Evolutionary conservation across 1,140 invertebrate species (phyloP), one percentile per base, ranked within the genome.

Genomic region (Rhagoletis zephyria): DNA sequence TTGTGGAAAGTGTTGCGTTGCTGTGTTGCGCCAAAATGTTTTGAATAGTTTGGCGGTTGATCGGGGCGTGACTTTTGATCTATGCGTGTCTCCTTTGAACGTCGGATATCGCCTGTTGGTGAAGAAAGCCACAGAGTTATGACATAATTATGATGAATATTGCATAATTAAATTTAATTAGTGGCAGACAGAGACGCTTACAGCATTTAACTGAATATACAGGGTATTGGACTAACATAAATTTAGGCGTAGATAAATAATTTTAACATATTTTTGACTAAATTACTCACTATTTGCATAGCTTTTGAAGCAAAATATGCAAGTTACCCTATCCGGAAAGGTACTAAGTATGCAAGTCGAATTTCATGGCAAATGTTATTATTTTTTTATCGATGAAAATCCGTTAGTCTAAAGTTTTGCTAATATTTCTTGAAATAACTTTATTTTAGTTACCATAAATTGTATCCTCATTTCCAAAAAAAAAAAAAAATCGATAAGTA

Each of bases 61-160:
- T 88, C 88, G 56, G 89, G 89, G 85, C 91, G 90, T 89, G 91
- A 86, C 88, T 92, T 93, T 87, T 93, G 92, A 85, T 92, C 89
- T 59, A 89, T 87, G 40, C 90, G 89, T 85, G 90, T 90, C 89
- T 93, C 91, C 89, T 93, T 93, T 61, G 89, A 90, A 86, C 92
- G 91, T 74, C 92, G 89, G 16, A 90, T 89, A 90, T 93, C 92
- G 87, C 87, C 92, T 93, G 88, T 61, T 90, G 1, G 1, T 1
- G 30, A 61, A 63, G 10, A 85, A 45, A 85, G 5, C 30, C 60
- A 63, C 0, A 42, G 3, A n/a, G 63, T 67, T 45, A 74, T 74
- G 67, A 74, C 12, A 74, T 74, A 16, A 14, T 74, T 74, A n/a
- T 45, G 4, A 45, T 42, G 40, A 42, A 6, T 45, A 14, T 74